Base-by-base conservation (phyloP, 2,797 vertebrate genomes). In the Odontamblyopus lacepedii region DNA sequence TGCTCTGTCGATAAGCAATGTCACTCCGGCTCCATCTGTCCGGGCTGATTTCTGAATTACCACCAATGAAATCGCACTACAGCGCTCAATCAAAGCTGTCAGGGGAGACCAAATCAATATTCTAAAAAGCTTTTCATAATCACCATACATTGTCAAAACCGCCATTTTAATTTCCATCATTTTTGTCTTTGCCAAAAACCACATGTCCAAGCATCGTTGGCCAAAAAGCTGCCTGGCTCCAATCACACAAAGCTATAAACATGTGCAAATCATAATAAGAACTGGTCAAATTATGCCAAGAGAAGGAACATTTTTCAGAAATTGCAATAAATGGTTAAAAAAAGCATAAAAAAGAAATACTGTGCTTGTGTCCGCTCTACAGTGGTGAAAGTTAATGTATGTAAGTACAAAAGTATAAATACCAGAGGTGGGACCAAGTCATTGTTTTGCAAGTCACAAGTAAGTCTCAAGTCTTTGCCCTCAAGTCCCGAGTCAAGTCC, bases 241-340 rank as follows among this genome's bases (percentile, higher is more conserved):
- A 83, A 78, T 85, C 82, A 88, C 78, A 0, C 1, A 73, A 73
- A 81, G 75, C 70, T 74, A 76, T 77, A 79, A 75, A 87, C 85
- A 69, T 79, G 77, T 87, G 83, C 81, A 81, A 77, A 86, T 78
- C 77, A 73, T 76, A 73, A 56, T 67, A 60, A 53, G 63, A 71
- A 62, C 60, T 62, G 50, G 51, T 48, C 12, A 3, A 56, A 67
- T 70, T 32, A 44, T 55, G 61, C 63, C 69, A 53, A 67, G 44
- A 63, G 11, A n/a, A 76, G 70, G 57, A 63, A 76, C 62, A 30
- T 19, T 71, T 67, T 66, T 55, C 26, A 76, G 13, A 15, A 30
- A 13, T 5, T 9, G 44, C 44, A 23, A 8, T 7, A 23, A 8
- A 35, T 6, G 6, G 32, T 35, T 35, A 35, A 15, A 48, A 48